phyloP scores from a whole-genome alignment of 2,797 vertebrate species.

The Knipowitschia caucasica region DNA sequence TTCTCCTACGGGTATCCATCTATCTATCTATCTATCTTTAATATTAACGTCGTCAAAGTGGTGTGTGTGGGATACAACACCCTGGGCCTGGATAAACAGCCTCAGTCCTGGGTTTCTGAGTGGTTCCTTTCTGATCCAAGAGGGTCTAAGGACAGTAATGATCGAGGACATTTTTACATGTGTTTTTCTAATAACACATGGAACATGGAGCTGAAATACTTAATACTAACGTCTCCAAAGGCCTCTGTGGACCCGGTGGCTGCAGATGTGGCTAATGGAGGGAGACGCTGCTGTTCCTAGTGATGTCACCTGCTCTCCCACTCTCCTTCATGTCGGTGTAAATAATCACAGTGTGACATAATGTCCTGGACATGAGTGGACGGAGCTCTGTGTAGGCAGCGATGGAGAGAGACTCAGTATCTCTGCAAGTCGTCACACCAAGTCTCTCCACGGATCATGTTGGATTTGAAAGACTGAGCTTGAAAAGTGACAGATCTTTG shows the following conservation, averaged over 20 bases:
- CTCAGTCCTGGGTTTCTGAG: too few species aligned
- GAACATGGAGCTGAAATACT: too few species aligned
- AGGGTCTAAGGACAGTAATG: too few species aligned
- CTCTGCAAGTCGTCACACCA: neutral
- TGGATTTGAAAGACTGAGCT: neutral
- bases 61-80: too few species aligned
- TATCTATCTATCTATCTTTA: too few species aligned
- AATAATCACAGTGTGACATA: slow-evolving; percentile 9
- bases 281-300: neutral
- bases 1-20: too few species aligned
- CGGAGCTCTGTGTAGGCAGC: slow-evolving; percentile 3
- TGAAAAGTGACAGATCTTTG: neutral
- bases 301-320: neutral
- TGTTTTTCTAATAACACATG: too few species aligned
- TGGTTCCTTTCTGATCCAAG: too few species aligned
- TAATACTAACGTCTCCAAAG: neutral
- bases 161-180: too few species aligned
- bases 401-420: neutral
- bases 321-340: slow-evolving; percentile 4
- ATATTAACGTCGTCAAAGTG: too few species aligned
- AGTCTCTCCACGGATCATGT: neutral
- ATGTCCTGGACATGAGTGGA: neutral
- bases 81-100: too few species aligned
- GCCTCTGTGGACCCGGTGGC: neutral
- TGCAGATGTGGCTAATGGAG: neutral